Conservation (phyloP, 2,113 vertebrate species). For the Shinisaurus crocodilurus region DNA sequence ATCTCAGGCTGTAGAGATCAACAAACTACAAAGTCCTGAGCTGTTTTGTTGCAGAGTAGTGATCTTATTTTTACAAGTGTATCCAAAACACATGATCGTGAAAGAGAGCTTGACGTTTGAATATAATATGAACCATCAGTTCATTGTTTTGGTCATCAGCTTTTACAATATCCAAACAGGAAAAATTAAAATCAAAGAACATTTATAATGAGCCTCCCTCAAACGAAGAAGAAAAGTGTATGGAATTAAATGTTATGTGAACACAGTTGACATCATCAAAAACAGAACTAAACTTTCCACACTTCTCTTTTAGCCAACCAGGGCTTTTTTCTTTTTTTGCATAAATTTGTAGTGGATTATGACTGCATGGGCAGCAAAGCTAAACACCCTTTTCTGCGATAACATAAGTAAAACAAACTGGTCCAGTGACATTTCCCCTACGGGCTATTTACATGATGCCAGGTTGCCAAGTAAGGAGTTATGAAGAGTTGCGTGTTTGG, state of each 20-base stretch:
- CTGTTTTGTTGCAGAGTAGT: not conserved
- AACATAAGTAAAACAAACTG: not conserved
- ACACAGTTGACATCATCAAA: not conserved
- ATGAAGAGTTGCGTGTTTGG: not conserved
- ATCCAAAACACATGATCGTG: not conserved
- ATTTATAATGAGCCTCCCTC: not conserved
- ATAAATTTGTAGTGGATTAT: not conserved
- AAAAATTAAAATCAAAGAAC: slow-evolving; percentile 9
- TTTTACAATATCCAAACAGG: not conserved
- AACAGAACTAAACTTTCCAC: not conserved
- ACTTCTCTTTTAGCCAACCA: not conserved
- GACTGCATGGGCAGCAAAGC: not conserved
- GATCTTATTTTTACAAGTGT: not conserved
- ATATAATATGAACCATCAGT: slow-evolving; percentile 10
- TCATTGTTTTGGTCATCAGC: not conserved
- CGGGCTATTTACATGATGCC: not conserved
- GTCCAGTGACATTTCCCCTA: not conserved
- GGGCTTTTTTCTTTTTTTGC: not conserved
- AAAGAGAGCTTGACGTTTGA: slow-evolving; percentile 15
- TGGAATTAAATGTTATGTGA: not conserved
- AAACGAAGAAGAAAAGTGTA: not conserved
- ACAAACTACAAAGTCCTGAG: not conserved
- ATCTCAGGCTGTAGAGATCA: not conserved
- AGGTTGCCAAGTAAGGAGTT: not conserved
- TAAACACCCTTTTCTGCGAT: not conserved